phyloP scores from a whole-genome alignment of 2,797 vertebrate species.

The Cirrhinus mrigala region DNA sequence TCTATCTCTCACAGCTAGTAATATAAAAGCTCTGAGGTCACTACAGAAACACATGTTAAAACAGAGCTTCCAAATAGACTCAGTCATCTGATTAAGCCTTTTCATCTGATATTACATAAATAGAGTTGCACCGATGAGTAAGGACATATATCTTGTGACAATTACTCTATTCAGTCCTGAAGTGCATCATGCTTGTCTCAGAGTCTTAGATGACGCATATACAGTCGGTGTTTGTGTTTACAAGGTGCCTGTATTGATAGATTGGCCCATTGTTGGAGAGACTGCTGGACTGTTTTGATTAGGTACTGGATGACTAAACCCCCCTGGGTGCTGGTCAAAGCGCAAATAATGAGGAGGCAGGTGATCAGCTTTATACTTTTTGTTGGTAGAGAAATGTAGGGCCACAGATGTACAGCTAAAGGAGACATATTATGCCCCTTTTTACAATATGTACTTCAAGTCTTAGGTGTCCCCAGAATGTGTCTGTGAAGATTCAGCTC shows the following conservation, averaged over 20 bases:
- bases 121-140: not conserved
- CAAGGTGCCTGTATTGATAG: not conserved
- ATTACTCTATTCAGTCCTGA: not conserved
- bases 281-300: not conserved
- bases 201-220: not conserved
- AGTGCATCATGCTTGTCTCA: not conserved
- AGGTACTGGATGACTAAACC: not conserved
- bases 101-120: constrained; percentile 38
- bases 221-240: not conserved
- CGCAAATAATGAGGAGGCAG: not conserved
- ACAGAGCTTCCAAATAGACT: not conserved
- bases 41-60: not conserved
- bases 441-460: no score
- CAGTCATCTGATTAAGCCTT: constrained; percentile 35
- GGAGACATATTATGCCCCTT: no score
- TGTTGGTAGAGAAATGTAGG: not conserved
- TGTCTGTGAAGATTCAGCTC: no score
- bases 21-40: constrained; percentile 26
- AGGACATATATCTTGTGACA: not conserved
- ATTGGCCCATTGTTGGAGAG: not conserved
- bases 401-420: not conserved
- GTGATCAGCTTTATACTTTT: not conserved
- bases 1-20: constrained; percentile 3
- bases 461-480: no score
- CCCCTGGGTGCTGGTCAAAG: not conserved